Evolutionary conservation across 2,888 invertebrate genomes (phyloP), one percentile per base, ranked within the genome.

Genomic region (Hoplodrina blanda): DNA sequence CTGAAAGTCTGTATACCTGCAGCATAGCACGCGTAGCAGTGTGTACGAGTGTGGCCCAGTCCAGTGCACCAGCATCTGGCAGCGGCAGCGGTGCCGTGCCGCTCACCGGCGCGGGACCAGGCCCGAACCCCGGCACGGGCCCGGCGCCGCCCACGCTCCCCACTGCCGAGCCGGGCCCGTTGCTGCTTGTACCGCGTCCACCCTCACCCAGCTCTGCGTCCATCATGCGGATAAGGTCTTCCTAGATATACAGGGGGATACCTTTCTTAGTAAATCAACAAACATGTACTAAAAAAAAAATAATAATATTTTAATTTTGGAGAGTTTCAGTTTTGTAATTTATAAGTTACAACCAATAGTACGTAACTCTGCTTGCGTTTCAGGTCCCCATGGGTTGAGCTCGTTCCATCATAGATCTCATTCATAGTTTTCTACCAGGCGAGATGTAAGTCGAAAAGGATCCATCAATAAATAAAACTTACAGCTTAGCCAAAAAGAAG

Each of bases 191-290:
- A 71, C 80, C 82, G 5, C 59, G 71, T 41, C 55, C 97, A 8
- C 81, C 82, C 15, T 97, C 78, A 91, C 96, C 91, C 8, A 95
- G 86, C 80, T 98, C 98, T 0, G 98, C 98, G 92, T 98, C 98
- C 87, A 99, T 99, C 37, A 99, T 96, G 60, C 98, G 97, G 96
- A 98, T 97, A 30, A 98, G 94, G 89, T 99, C 99, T 91, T 99
- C 98, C 95, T 98, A 97, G 11, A 49, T 37, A 52, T 46, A 49
- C 15, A 37, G 37, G 4, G 49, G 0, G 55, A 63, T 17, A 49
- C 1, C 15, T 20, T 19, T 44, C 2, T 30, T 30, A 6, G 4
- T 46, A 17, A n/a, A 4, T 17, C 0, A 7, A 13, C 11, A 41
- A 41, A 41, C 30, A 30, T 30, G 30, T 30, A 30, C 5, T 30